phyloP scores from a whole-genome alignment of 2,113 vertebrate genomes.

The Danionella cerebrum region DNA sequence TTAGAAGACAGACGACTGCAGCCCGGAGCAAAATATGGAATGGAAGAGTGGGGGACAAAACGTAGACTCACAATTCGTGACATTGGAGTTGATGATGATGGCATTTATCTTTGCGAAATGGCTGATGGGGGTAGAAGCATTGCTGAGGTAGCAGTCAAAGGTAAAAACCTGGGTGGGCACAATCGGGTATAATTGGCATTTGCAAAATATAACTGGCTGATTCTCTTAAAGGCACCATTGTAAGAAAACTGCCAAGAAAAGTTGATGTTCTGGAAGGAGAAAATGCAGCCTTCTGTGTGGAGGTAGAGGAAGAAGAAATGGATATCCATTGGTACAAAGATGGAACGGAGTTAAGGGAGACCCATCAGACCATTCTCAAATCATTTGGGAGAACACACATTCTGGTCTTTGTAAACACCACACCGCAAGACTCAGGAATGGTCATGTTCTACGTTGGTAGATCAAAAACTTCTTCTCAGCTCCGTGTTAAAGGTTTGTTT shows the following conservation, averaged over 20 bases:
- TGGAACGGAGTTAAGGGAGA: conserved; percentile 73
- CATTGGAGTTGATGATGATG: conserved; percentile 83
- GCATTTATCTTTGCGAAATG: conserved; percentile 95
- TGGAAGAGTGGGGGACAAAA: conserved; percentile 84
- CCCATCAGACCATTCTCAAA: conserved; percentile 76
- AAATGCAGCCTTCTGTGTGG: conserved; percentile 90
- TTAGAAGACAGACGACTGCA: conserved; percentile 87
- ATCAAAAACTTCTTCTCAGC: conserved; percentile 84
- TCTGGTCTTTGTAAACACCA: conserved; percentile 87
- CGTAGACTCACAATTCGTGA: conserved; percentile 85
- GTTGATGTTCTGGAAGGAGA: conserved; percentile 92
- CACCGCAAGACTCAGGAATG: conserved; percentile 79
- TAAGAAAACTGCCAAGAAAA: conserved; percentile 82
- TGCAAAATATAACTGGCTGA: background rate
- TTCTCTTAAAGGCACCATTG: conserved; percentile 60
- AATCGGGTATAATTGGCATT: background rate
- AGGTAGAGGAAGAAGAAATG: conserved; percentile 77
- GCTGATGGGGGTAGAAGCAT: conserved; percentile 87
- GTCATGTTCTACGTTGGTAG: conserved; percentile 79
- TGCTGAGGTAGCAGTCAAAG: conserved; percentile 89
- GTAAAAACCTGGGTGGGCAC: conserved; percentile 52
- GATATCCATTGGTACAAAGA: conserved; percentile 84
- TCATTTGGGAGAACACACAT: conserved; percentile 89
- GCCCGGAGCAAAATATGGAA: conserved; percentile 88
- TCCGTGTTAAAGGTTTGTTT: conserved; percentile 96